phyloP scores from a whole-genome alignment of 2,113 vertebrate genomes.

The Electrona antarctica region DNA sequence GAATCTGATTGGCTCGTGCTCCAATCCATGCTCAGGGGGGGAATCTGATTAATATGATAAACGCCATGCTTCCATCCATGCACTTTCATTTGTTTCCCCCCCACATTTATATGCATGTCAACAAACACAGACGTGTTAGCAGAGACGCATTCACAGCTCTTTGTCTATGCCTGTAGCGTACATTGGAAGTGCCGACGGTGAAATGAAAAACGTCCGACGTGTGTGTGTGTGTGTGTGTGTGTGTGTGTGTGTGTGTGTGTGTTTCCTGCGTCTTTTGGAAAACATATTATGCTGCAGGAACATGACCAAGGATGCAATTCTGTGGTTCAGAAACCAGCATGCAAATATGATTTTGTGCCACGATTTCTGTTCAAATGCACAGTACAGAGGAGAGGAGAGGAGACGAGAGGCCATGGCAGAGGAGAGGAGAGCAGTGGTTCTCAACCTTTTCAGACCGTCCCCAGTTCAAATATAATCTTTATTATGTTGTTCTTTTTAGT shows the following conservation, averaged over 20 bases:
- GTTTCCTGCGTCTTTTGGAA: conserved; percentile 5
- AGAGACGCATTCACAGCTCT: neutral
- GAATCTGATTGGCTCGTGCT: too few relatives aligned
- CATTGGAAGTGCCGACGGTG: neutral
- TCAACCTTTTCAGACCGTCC: too few relatives aligned
- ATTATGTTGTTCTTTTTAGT: too few relatives aligned
- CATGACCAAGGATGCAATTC: neutral
- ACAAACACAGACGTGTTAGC: conserved; percentile 16
- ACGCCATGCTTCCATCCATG: conserved; percentile 54
- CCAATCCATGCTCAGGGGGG: conserved; percentile 26
- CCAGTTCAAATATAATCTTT: too few relatives aligned
- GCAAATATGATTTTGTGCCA: conserved; percentile 9
- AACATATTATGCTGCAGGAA: neutral
- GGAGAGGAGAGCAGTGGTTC: neutral
- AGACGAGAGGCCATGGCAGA: neutral
- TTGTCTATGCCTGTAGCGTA: neutral
- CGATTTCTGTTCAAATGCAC: neutral
- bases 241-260: neutral
- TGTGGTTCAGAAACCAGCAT: conserved; percentile 26
- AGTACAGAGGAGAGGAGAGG: neutral
- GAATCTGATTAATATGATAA: conserved; percentile 18
- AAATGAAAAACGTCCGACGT: neutral
- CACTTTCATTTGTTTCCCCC: conserved; percentile 25
- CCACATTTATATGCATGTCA: conserved; percentile 16
- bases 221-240: too few relatives aligned